Conservation (phyloP, 2,797 vertebrate genomes). For the Platyrinchus mystaceus region DNA sequence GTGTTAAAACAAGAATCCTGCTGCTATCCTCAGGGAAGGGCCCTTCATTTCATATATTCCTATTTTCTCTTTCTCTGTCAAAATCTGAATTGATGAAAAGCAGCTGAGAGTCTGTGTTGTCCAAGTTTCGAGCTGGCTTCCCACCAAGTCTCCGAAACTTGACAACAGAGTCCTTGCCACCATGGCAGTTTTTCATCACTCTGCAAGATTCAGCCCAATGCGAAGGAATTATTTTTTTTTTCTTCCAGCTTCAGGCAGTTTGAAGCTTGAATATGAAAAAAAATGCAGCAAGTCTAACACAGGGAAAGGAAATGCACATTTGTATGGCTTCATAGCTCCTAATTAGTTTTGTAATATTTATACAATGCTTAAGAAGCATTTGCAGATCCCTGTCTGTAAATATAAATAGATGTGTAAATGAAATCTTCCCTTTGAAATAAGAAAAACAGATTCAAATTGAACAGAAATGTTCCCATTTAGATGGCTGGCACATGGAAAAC, state of each 20-base stretch:
- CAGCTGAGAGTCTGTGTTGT: too few relatives aligned
- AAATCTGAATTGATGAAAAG: constrained; percentile 29
- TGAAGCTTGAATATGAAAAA: neutral
- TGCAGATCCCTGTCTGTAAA: neutral
- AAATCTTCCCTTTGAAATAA: neutral
- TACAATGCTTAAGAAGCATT: neutral
- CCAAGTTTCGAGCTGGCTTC: too few relatives aligned
- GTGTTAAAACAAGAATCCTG: neutral
- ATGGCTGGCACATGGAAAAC: neutral
- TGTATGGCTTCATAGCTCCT: neutral
- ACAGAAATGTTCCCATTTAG: neutral
- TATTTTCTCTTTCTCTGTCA: neutral
- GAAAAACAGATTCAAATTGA: neutral
- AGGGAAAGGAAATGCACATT: neutral
- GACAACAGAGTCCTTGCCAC: neutral
- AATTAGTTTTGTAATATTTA: constrained; percentile 7
- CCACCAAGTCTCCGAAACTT: too few relatives aligned
- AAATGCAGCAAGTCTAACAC: neutral
- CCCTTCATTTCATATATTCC: neutral
- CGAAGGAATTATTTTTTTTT: neutral
- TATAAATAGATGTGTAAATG: neutral
- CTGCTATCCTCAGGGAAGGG: neutral
- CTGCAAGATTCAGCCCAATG: neutral
- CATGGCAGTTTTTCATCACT: neutral
- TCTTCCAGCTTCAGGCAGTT: neutral